These are phyloP conservation scores for Rhogogaster chlorosoma DNA, from an alignment of 2,888 invertebrate species.

Conservation along the genomic window DNA sequence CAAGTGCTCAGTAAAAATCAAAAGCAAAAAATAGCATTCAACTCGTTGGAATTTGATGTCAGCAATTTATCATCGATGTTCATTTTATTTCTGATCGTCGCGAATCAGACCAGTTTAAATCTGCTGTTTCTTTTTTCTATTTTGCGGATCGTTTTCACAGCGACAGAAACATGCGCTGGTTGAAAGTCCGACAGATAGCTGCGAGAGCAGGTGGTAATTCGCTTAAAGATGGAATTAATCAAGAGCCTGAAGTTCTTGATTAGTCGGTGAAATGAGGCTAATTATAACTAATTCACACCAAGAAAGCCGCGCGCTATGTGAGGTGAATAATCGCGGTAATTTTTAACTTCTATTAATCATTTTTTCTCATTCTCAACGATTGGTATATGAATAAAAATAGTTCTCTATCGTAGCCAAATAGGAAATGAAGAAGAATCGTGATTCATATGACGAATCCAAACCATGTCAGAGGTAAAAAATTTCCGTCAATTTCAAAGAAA, in stretches of 20 bases:
- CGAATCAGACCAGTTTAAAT: neutral
- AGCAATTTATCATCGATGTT: neutral
- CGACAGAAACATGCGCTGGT: neutral
- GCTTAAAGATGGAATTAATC: conserved; percentile 38
- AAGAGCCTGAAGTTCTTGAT: conserved; percentile 22
- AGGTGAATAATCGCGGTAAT: neutral
- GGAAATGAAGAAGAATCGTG: neutral
- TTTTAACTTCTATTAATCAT: neutral
- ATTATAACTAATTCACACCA: neutral
- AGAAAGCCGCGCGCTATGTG: neutral
- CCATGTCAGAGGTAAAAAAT: neutral
- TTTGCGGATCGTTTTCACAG: neutral
- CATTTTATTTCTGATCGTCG: neutral
- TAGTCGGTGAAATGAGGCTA: conserved; percentile 9
- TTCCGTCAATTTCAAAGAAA: too few relatives aligned
- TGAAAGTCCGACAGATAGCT: neutral
- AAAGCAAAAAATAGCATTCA: too few relatives aligned
- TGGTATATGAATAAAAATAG: neutral
- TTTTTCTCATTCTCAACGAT: neutral
- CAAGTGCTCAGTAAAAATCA: neutral
- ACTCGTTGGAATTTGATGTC: neutral
- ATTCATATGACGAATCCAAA: neutral
- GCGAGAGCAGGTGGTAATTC: conserved; percentile 27
- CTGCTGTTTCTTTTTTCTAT: neutral
- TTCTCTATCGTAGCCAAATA: neutral